Percentiles rank a stretch among this genome's conserved stretches.
phyloP scores from a whole-genome alignment of 2,888 invertebrate genomes.

The Acholoe squamosa region DNA sequence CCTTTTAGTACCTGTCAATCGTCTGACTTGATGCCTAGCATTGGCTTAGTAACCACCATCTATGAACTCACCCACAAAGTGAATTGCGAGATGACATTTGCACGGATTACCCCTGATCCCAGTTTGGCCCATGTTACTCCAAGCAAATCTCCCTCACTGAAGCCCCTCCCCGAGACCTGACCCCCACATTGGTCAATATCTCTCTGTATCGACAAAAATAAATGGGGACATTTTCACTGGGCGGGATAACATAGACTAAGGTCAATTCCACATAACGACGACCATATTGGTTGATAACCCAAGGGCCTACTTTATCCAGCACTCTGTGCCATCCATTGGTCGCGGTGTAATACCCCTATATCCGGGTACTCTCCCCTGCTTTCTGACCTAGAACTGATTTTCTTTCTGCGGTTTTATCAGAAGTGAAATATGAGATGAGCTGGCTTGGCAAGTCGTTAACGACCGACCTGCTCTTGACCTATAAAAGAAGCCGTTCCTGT shows the following conservation, averaged over 20 bases:
- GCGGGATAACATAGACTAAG: not conserved
- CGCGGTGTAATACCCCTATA: not conserved
- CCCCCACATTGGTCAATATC: not conserved
- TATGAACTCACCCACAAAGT: not conserved
- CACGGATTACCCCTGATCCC: not conserved
- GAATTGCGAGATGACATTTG: not conserved
- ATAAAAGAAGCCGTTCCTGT: not conserved
- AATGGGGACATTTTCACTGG: not conserved
- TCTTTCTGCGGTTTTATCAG: not conserved
- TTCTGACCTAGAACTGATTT: not conserved
- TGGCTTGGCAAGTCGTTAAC: not conserved
- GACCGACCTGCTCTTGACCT: not conserved
- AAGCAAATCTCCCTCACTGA: not conserved
- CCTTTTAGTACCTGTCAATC: no score
- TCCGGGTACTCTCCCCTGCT: no score
- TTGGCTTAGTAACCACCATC: not conserved
- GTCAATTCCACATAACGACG: not conserved
- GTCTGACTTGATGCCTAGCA: not conserved
- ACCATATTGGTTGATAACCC: not conserved
- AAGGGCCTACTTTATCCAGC: not conserved
- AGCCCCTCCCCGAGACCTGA: not conserved
- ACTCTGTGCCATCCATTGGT: not conserved
- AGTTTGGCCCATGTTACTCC: not conserved
- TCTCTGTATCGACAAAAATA: not conserved
- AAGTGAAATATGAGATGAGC: conserved; percentile 11